Percentiles rank a stretch among this genome's conserved stretches.
These are phyloP conservation scores for Drosophila arizonae DNA, from an alignment of 1,140 invertebrate species.

Conservation along the genomic window DNA sequence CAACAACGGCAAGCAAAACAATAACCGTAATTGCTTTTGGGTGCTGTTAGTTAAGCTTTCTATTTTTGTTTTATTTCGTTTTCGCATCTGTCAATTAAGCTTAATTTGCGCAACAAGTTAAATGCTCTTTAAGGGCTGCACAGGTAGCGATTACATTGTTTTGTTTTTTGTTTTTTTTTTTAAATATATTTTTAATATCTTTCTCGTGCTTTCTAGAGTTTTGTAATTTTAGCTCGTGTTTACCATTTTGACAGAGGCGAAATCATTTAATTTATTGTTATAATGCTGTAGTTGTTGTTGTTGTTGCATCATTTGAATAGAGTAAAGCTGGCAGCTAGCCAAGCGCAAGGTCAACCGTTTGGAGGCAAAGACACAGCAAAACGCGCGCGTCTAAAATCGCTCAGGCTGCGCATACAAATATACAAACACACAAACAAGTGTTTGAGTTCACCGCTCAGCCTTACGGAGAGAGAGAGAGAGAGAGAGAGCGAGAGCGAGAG, in stretches of 20 bases:
- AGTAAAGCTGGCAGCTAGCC: conserved; percentile 10
- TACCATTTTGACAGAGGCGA: neutral
- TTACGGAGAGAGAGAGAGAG: neutral
- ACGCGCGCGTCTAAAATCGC: neutral
- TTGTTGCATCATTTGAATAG: conserved; percentile 5
- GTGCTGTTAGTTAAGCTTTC: neutral
- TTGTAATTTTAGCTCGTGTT: neutral
- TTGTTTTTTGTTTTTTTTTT: no score
- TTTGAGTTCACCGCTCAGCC: neutral
- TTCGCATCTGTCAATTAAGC: conserved; percentile 64
- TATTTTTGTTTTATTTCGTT: neutral
- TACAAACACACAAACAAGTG: no score
- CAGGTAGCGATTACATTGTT: neutral
- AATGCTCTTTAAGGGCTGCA: neutral
- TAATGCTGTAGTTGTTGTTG: neutral
- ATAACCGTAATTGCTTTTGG: conserved; percentile 15
- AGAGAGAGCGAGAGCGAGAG: neutral
- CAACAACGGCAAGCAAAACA: neutral
- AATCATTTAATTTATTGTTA: conserved; percentile 6
- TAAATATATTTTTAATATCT: no score
- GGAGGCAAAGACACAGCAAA: conserved; percentile 10
- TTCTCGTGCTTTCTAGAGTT: neutral
- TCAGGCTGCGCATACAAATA: neutral
- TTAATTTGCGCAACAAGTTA: conserved; percentile 42
- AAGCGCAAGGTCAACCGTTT: conserved; percentile 12